These are phyloP conservation scores for Channa maculata DNA, from an alignment of 2,113 vertebrate species.

Conservation along the genomic window DNA sequence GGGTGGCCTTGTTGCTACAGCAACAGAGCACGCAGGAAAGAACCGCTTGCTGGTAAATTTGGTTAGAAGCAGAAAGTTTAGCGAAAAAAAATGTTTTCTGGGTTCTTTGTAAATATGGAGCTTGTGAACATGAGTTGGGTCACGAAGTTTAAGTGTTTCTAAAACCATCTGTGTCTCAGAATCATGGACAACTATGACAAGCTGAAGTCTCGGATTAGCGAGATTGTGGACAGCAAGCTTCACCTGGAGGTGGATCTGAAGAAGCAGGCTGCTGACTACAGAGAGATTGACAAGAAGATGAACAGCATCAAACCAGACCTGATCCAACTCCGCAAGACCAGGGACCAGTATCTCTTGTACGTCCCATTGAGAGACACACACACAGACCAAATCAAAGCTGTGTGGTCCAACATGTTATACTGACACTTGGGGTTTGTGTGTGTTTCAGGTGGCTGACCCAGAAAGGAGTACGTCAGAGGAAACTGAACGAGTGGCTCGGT, in stretches of 20 bases:
- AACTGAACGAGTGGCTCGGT: slow-evolving; percentile 96
- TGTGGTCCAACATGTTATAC: rapidly evolving
- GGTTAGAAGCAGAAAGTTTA: not conserved
- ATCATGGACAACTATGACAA: slow-evolving; percentile 99
- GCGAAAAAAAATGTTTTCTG: too few relatives aligned
- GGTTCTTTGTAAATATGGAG: too few relatives aligned
- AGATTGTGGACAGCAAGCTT: slow-evolving; percentile 95
- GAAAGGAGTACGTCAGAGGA: slow-evolving; percentile 96
- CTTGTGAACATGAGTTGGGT: too few relatives aligned
- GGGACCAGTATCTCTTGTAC: slow-evolving; percentile 98
- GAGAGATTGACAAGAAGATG: slow-evolving; percentile 99
- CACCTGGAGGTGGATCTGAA: slow-evolving; percentile 96
- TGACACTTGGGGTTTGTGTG: not conserved
- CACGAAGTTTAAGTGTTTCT: too few relatives aligned
- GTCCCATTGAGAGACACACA: not conserved
- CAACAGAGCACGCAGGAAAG: slow-evolving; percentile 15
- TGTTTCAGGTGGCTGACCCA: slow-evolving; percentile 95
- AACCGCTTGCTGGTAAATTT: slow-evolving; percentile 13
- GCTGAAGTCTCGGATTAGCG: slow-evolving; percentile 96
- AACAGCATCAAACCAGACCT: slow-evolving; percentile 99
- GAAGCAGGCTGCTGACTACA: slow-evolving; percentile 95
- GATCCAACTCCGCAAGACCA: slow-evolving; percentile 97
- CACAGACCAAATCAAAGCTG: not conserved
- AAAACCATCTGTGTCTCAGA: slow-evolving; percentile 71
- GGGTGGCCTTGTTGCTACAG: slow-evolving; percentile 26